Base-by-base conservation (phyloP, 2,797 vertebrate genomes). In the Hoplostethus atlanticus region DNA sequence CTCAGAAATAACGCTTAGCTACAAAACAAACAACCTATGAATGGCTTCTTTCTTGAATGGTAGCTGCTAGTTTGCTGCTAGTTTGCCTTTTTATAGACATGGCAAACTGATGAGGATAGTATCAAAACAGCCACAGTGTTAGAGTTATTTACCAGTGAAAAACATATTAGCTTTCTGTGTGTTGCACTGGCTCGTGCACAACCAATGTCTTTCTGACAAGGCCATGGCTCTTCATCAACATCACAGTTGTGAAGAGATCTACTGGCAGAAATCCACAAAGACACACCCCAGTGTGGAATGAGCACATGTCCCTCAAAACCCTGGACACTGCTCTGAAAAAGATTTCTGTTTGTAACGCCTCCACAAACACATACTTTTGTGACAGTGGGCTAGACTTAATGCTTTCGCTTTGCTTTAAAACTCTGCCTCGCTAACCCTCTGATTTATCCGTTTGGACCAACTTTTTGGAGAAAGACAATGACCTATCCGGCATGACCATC, bases 281-380 rank as follows among this genome's bases (percentile, higher is more conserved):
- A 83, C 73, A 80, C 74, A 75, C 60, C 65, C 38, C n/a, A 17
- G 11, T 53, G 38, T 63, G 64, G 61, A 77, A 69, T 80, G 11
- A 79, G 65, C 55, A 61, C 58, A 73, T 56, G 68, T 65, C 25
- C 34, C 59, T 76, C 52, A 83, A 78, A 77, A 46, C 30, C 36
- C n/a, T 71, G 66, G 57, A 71, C 28, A 47, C 70, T 79, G 65
- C 55, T 57, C 64, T 31, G 12, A 83, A 77, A 72, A 71, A 78
- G 72, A 55, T 5, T 15, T 53, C 21, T n/a, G 30, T 64, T 42
- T 44, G 40, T 11, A 25, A 60, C 10, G 44, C 54, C 16, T 69
- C 17, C 17, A 25, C 16, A 62, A 28, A 58, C 44, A 44, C 42
- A 55, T 1, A 28, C 30, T 73, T 59, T 71, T 72, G 50, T 72